A percentile compares a stretch with the other conserved stretches of the same genome.
Evolutionary conservation across 1,140 invertebrate genomes (phyloP).

Genomic region (Bombus cullumanus): DNA sequence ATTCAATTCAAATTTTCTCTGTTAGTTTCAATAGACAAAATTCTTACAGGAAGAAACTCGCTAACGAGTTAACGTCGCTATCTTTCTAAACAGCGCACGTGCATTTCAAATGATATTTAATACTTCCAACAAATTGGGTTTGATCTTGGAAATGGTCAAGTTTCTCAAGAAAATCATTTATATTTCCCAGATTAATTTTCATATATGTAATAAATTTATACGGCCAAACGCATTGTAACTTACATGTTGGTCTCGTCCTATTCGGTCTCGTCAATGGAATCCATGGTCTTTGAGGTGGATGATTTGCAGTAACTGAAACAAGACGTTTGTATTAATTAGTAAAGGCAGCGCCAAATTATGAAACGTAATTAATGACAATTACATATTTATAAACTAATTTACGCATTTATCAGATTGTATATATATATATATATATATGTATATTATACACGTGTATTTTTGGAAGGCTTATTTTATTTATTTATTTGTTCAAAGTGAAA

Average conservation of each 20-base stretch:
- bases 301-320: slow-evolving; percentile 93
- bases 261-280: slow-evolving; percentile 94
- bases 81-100: background rate
- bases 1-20: too few relatives aligned
- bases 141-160: background rate
- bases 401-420: too few relatives aligned
- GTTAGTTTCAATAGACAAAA: too few relatives aligned
- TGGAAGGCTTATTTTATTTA: too few relatives aligned
- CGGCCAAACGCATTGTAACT: slow-evolving; percentile 81
- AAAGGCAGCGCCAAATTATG: background rate
- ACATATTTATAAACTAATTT: background rate
- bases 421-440: too few relatives aligned
- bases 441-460: too few relatives aligned
- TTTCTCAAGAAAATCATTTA: background rate
- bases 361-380: background rate
- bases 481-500: too few relatives aligned
- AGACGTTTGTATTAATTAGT: slow-evolving; percentile 59
- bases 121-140: background rate
- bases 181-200: background rate
- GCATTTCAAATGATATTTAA: background rate
- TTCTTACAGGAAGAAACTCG: too few relatives aligned
- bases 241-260: slow-evolving; percentile 92
- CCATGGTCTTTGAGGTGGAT: slow-evolving; percentile 96
- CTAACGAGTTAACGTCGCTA: too few relatives aligned
- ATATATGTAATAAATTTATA: background rate